phyloP scores from a whole-genome alignment of 2,113 vertebrate species.

The Gyps fulvus region DNA sequence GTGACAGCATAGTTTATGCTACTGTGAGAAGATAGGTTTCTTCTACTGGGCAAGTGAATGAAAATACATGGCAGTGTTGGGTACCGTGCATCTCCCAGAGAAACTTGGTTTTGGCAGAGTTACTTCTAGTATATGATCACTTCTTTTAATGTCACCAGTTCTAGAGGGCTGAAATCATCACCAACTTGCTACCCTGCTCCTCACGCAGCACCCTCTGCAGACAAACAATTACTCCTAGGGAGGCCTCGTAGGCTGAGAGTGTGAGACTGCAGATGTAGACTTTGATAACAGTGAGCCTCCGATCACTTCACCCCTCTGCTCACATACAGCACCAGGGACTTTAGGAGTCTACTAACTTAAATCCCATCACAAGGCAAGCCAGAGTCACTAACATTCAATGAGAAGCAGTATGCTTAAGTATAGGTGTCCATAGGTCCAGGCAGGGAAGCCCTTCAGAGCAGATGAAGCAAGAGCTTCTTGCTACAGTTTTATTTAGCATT shows the following conservation, averaged over 20 bases:
- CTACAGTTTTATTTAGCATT: background rate
- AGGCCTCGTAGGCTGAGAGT: fast-evolving
- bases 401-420: background rate
- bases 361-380: background rate
- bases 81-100: background rate
- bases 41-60: background rate
- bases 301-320: background rate
- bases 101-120: background rate
- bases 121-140: background rate
- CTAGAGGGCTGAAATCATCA: background rate
- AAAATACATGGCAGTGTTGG: background rate
- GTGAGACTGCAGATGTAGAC: background rate
- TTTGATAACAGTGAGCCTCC: background rate
- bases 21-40: background rate
- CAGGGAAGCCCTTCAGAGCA: background rate
- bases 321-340: background rate
- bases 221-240: background rate
- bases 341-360: fast-evolving
- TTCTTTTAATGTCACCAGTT: background rate
- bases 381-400: background rate
- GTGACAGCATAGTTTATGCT: background rate
- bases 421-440: background rate
- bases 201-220: background rate
- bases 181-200: background rate
- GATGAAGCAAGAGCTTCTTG: background rate